Conservation (phyloP, 2,797 vertebrate species). For the Heliangelus exortis region DNA sequence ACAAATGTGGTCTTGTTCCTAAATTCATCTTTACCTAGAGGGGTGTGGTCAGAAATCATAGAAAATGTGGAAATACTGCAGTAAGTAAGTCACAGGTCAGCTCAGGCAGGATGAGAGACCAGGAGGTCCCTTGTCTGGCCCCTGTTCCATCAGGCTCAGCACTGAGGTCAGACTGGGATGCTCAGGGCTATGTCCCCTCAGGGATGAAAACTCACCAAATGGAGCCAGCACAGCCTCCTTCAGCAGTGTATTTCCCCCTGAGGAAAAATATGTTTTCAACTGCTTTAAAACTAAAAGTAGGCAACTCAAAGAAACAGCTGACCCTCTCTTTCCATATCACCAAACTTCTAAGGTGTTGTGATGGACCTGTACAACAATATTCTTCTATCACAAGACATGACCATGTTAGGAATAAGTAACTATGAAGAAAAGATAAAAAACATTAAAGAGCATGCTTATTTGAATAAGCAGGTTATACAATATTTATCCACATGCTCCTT, state of each 20-base stretch:
- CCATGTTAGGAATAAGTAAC: not conserved
- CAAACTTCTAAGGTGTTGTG: not conserved
- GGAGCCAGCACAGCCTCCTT: not conserved
- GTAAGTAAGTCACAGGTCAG: not conserved
- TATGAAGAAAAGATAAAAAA: not conserved
- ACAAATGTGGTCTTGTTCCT: not conserved
- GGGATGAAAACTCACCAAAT: not conserved
- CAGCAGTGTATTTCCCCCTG: not conserved
- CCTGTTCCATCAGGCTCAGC: not conserved
- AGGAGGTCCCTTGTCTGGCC: not conserved
- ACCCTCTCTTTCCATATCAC: not conserved
- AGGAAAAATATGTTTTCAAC: not conserved
- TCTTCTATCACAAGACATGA: not conserved
- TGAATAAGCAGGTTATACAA: not conserved
- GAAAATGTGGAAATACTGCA: not conserved
- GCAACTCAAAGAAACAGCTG: not conserved
- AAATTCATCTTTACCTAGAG: not conserved
- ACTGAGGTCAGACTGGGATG: rapidly evolving
- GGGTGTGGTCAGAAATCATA: not conserved
- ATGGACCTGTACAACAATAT: not conserved
- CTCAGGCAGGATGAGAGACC: not conserved
- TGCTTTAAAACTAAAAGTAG: not conserved
- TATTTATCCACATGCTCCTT: not conserved
- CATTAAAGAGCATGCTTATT: not conserved
- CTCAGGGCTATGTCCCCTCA: not conserved